phyloP scores from a whole-genome alignment of 2,888 invertebrate genomes.

The Emmelina monodactyla region DNA sequence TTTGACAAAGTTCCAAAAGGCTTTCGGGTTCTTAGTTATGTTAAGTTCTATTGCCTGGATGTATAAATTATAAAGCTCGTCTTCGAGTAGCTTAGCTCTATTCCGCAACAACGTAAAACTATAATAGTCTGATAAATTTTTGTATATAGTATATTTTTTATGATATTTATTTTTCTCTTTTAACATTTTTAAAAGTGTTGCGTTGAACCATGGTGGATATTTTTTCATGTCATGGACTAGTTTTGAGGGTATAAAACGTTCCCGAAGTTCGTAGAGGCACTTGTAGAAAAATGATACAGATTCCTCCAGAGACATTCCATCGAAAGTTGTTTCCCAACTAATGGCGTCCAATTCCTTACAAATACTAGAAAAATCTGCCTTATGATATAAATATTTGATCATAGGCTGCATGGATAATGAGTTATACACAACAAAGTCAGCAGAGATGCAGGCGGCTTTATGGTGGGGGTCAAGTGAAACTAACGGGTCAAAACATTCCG shows the following conservation, averaged over 20 bases:
- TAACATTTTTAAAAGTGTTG: background rate
- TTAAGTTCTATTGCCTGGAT: background rate
- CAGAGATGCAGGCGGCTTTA: too few species aligned
- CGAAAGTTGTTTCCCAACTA: background rate
- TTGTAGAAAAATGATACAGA: constrained; percentile 2
- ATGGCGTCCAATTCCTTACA: background rate
- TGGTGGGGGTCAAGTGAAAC: too few species aligned
- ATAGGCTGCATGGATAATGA: too few species aligned
- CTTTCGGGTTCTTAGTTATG: constrained; percentile 1
- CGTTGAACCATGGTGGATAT: constrained; percentile 5
- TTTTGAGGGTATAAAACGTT: background rate
- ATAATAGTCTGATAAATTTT: constrained; percentile 1
- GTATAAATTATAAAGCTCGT: constrained; percentile 1
- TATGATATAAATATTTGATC: constrained; percentile 1
- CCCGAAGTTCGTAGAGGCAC: constrained; percentile 2
- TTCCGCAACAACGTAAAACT: constrained; percentile 1
- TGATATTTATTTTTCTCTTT: constrained; percentile 3
- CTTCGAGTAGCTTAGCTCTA: background rate
- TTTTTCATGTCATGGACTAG: background rate
- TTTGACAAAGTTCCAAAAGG: constrained; percentile 4
- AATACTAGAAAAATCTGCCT: background rate
- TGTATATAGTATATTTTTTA: constrained; percentile 1
- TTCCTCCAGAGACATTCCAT: background rate
- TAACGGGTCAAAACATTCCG: too few species aligned
- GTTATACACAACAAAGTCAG: too few species aligned